Evolutionary conservation across 2,888 invertebrate species (phyloP), one percentile per base, ranked within the genome.

Genomic region (Rhaphigaster nebulosa): DNA sequence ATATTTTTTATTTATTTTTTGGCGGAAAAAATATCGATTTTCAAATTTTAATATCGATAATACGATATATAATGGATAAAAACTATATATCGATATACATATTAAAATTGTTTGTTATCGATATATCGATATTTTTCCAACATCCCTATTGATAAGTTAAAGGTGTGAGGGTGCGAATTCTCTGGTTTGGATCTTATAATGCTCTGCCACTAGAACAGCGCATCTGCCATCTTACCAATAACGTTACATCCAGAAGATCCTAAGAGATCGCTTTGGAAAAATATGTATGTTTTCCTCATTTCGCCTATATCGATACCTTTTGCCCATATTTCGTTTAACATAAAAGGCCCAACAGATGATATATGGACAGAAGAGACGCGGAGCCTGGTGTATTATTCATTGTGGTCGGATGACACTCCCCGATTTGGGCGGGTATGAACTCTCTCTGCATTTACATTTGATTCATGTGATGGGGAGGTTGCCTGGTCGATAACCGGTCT

Each of bases 381-480:
- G 70, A 34, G 18, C 20, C 38, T 20, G 38, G 34, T 76, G 38
- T 76, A 76, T 76, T 76, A 76, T 76, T 38, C 70, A 38, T 34
- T 38, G 34, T 76, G 70, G 38, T 1, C 70, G 70, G 65, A 29
- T 18, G 65, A 65, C 65, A 65, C 52, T 13, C 60, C 65, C 18
- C 65, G 65, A 65, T 65, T 65, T 65, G 65, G 65, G 65, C 29
- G 29, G 15, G 65, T 29, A 65, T 65, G 29, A 65, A 65, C 65
- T 65, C 65, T 65, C 65, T 15, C 38, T 76, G 70, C 34, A 34
- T 76, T 38, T 38, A 76, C 70, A 38, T 76, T 76, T 76, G 70
- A 76, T 76, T 38, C 70, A 76, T 76, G 70, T 76, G 20, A 20
- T 65, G 20, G 20, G 18, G 20, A 38, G 34, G 34, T 20, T 10